These are phyloP conservation scores for Cyclophora punctaria DNA, from an alignment of 2,888 invertebrate genomes.

Conservation along the genomic window DNA sequence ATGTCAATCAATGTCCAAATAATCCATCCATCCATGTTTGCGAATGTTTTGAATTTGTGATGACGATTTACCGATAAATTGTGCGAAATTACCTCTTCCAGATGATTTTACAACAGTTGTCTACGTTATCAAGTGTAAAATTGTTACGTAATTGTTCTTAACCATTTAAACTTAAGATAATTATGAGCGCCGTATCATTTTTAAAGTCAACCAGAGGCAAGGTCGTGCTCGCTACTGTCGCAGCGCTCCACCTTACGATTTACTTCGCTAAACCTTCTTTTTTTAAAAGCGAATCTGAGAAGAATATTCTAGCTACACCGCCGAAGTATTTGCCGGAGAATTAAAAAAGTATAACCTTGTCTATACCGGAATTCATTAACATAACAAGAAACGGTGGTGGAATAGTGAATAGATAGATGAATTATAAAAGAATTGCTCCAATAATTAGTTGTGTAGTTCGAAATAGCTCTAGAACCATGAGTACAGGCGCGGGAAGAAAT, in stretches of 20 bases:
- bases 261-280: slow-evolving; percentile 61
- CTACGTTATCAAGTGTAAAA: no score
- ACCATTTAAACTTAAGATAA: slow-evolving; percentile 20
- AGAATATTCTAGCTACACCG: slow-evolving; percentile 30
- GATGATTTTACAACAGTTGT: no score
- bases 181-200: slow-evolving; percentile 54
- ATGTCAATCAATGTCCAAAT: no score
- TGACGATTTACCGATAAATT: no score
- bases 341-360: slow-evolving; percentile 33
- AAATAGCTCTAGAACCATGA: slow-evolving; percentile 28
- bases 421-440: slow-evolving; percentile 36
- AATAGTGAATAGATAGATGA: slow-evolving; percentile 35
- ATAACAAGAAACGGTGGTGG: not conserved
- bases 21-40: no score
- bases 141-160: slow-evolving; percentile 17
- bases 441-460: slow-evolving; percentile 27
- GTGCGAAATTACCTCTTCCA: no score
- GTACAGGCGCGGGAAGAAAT: slow-evolving; percentile 56
- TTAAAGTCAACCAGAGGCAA: slow-evolving; percentile 59
- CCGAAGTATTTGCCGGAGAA: slow-evolving; percentile 61
- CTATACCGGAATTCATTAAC: not conserved
- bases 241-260: slow-evolving; percentile 52
- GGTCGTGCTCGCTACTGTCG: slow-evolving; percentile 56
- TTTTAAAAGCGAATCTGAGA: slow-evolving; percentile 46
- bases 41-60: no score